A percentile compares a stretch with the other conserved stretches of the same genome.
Conservation (phyloP, 2,888 invertebrate species). For the Dynastes grantii region DNA sequence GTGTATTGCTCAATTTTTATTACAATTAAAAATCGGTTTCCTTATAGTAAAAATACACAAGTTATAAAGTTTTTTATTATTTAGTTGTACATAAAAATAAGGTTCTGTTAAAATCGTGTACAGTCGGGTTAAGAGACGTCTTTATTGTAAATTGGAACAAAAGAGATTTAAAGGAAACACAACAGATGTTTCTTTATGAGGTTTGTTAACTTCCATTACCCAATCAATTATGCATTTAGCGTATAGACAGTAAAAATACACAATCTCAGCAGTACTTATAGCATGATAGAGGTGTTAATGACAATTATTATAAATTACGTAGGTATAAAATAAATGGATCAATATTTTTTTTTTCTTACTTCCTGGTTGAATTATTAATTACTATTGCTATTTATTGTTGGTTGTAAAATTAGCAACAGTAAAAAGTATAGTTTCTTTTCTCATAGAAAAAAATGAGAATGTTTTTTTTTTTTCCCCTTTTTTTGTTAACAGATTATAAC, state of each 20-base stretch:
- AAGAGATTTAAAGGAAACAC: not conserved
- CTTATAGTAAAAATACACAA: conserved; percentile 45
- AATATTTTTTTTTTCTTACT: too few relatives aligned
- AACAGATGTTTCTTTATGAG: not conserved
- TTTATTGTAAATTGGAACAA: not conserved
- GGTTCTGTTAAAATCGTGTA: conserved; percentile 8
- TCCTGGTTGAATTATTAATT: too few relatives aligned
- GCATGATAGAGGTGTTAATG: not conserved
- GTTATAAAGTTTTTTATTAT: conserved; percentile 25
- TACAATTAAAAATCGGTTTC: conserved; percentile 37
- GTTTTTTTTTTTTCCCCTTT: too few relatives aligned
- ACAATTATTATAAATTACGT: not conserved
- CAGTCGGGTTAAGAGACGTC: not conserved
- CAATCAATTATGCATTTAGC: not conserved
- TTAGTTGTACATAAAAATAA: conserved; percentile 22
- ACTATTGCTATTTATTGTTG: too few relatives aligned
- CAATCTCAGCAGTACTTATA: not conserved
- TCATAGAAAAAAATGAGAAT: too few relatives aligned
- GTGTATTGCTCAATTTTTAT: conserved; percentile 41
- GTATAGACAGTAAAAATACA: not conserved
- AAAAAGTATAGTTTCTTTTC: too few relatives aligned
- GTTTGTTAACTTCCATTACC: not conserved
- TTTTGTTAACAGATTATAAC: too few relatives aligned
- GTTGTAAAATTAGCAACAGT: too few relatives aligned
- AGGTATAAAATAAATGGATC: too few relatives aligned